Evolutionary conservation across 2,888 invertebrate species (phyloP), one percentile per base, ranked within the genome.

Genomic region (Agonopterix arenella): DNA sequence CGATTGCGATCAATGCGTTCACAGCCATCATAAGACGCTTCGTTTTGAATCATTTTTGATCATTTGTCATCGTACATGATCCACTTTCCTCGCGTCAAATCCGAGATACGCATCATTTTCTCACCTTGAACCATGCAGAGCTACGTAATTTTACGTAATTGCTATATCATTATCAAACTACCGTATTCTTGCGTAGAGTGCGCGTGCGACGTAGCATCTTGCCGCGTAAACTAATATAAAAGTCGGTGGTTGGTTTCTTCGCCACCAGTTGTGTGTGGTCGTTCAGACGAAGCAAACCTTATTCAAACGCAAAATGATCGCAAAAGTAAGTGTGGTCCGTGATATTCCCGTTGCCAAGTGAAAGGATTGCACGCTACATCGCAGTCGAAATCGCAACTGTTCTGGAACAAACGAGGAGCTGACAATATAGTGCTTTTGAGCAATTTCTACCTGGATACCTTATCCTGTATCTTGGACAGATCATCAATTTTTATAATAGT

Each of bases 241-340:
- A 88, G 88, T 78, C 74, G 73, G 68, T 67, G 73, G 64, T 62
- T 68, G 60, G 69, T 62, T 64, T 72, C 65, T 64, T 77, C 74
- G 67, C 66, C 77, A 89, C 80, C 86, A 89, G 89, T 89, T 76
- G 88, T 84, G 88, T 86, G 85, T 83, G 79, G 80, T 83, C 80
- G 82, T 74, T 83, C 83, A 75, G 70, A 80, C 85, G 79, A 79
- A 78, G 80, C 79, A 79, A 85, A 86, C 80, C 84, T 80, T 74
- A 82, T 76, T 68, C 80, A 76, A 85, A 77, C 80, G 67, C 77
- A 83, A 89, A 89, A 89, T 84, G 88, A 70, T 80, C 88, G 62
- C 89, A 83, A 89, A 89, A 88, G 86, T 89, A 89, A 88, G 79
- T 53, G 61, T 58, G 64, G 66, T 58, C 68, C 61, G 66, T 52